phyloP scores from a whole-genome alignment of 2,113 vertebrate species.

The Callionymus lyra region DNA sequence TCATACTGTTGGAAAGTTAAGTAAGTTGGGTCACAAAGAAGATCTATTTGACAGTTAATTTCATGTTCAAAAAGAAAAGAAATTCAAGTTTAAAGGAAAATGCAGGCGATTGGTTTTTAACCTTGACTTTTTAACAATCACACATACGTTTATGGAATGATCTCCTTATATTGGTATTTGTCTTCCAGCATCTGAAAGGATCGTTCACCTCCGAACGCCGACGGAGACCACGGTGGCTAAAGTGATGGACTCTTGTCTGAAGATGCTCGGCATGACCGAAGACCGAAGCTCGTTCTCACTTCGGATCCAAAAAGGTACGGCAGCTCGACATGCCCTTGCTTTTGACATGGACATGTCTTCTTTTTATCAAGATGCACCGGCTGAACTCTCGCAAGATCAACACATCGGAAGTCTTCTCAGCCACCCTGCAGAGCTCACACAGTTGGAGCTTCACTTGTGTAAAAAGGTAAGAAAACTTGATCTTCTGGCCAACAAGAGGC shows the following conservation, averaged over 20 bases:
- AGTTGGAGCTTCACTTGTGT: constrained; percentile 58
- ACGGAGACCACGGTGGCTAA: constrained; percentile 50
- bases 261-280: constrained; percentile 55
- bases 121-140: too few species aligned
- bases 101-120: background rate
- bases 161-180: constrained; percentile 8
- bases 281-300: constrained; percentile 48
- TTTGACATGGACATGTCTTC: too few species aligned
- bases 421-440: constrained; percentile 31
- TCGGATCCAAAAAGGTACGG: constrained; percentile 45
- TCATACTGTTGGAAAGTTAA: too few species aligned
- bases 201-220: constrained; percentile 55
- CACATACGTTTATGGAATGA: background rate
- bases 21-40: too few species aligned
- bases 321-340: too few species aligned
- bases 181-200: constrained; percentile 54
- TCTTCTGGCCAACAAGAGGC: background rate
- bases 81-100: too few species aligned
- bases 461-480: constrained; percentile 35
- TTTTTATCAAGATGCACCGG: constrained; percentile 37
- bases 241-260: constrained; percentile 46
- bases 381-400: constrained; percentile 45
- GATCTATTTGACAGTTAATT: too few species aligned
- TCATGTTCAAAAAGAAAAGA: too few species aligned
- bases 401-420: constrained; percentile 51